These are phyloP conservation scores for Dynastes tityus DNA, from an alignment of 2,888 invertebrate species.

Conservation along the genomic window DNA sequence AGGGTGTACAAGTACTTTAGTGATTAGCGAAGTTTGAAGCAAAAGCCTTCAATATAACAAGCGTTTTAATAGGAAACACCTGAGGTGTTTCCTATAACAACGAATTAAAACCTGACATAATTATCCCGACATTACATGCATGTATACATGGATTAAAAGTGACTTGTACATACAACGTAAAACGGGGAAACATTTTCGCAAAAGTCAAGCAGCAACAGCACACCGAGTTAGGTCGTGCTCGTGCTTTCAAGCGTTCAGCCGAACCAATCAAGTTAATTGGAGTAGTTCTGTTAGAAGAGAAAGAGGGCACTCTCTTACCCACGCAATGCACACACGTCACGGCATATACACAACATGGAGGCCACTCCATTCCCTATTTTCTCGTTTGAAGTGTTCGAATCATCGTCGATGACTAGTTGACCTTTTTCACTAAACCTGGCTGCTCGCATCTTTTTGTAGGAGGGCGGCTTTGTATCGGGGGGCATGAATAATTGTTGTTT, in stretches of 20 bases:
- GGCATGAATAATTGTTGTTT: slow-evolving; percentile 7
- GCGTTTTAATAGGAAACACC: no score
- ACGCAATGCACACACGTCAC: no score
- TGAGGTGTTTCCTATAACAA: no score
- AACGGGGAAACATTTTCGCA: no score
- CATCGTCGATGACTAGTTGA: slow-evolving; percentile 48
- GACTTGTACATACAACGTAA: no score
- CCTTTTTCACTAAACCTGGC: slow-evolving; percentile 36
- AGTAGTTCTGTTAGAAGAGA: slow-evolving; percentile 55
- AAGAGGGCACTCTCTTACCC: slow-evolving; percentile 29
- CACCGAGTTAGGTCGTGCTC: neutral
- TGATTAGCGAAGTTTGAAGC: no score
- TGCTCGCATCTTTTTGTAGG: neutral
- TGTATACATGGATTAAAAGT: no score
- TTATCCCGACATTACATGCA: no score
- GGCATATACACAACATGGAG: neutral
- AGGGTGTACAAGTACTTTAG: no score
- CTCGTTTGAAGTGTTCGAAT: slow-evolving; percentile 40
- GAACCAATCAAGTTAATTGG: slow-evolving; percentile 64
- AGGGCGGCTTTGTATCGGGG: neutral
- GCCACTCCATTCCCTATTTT: slow-evolving; percentile 52
- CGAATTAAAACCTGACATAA: no score
- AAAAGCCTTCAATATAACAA: no score
- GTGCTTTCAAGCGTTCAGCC: slow-evolving; percentile 22
- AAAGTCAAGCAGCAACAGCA: no score